These are phyloP conservation scores for Spermophilus dauricus DNA, from an alignment of 2,113 vertebrate species.

Conservation along the genomic window DNA sequence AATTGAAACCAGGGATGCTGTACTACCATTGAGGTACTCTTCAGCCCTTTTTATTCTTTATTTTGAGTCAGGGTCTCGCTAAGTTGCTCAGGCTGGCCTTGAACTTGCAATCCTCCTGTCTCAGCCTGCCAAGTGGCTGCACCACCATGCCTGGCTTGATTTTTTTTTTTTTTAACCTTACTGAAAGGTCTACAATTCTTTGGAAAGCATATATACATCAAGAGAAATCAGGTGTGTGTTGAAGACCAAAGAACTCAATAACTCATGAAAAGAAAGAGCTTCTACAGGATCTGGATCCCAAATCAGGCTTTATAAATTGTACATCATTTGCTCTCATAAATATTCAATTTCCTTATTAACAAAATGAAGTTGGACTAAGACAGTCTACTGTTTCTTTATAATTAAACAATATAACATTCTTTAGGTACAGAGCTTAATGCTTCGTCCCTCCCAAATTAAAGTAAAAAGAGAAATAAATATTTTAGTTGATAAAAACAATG, in stretches of 20 bases:
- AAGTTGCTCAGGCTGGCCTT: no score
- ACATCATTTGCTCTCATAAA: not conserved
- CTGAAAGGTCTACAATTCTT: not conserved
- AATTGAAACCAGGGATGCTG: no score
- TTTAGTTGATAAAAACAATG: conserved; percentile 31
- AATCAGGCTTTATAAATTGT: not conserved
- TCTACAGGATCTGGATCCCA: not conserved
- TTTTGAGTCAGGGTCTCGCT: no score
- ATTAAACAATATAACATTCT: conserved; percentile 21
- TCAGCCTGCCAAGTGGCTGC: no score
- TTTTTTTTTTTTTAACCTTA: not conserved
- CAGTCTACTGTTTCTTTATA: conserved; percentile 9
- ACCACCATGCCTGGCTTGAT: no score
- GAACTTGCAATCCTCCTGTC: no score
- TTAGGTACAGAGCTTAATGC: conserved; percentile 21
- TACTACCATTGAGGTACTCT: not conserved
- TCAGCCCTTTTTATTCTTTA: no score
- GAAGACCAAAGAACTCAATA: not conserved
- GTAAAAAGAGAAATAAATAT: conserved; percentile 18
- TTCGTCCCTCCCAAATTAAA: conserved; percentile 23
- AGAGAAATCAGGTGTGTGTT: not conserved
- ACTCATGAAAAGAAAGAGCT: not conserved
- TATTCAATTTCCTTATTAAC: not conserved
- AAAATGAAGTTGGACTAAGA: conserved; percentile 28
- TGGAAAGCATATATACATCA: not conserved